phyloP scores from a whole-genome alignment of 2,797 vertebrate species.

The Microctenopoma steveboyesi region DNA sequence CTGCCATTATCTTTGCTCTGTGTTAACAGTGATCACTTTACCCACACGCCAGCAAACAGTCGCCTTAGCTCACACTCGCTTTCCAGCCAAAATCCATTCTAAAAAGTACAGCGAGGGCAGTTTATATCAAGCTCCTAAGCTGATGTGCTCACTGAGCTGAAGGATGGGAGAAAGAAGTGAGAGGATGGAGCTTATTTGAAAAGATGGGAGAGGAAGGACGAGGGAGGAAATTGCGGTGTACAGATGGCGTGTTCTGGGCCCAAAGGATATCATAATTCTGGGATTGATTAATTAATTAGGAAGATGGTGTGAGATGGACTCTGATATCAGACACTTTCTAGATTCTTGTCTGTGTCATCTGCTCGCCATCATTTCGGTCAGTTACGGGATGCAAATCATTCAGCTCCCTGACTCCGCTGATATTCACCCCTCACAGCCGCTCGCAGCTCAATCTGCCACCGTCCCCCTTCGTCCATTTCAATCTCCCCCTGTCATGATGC shows the following conservation, averaged over 20 bases:
- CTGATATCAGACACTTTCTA: constrained; percentile 20
- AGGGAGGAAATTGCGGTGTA: constrained; percentile 51
- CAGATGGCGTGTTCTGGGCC: constrained; percentile 73
- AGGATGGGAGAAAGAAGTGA: constrained; percentile 14
- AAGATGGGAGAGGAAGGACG: constrained; percentile 34
- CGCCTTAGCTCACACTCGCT: constrained; percentile 30
- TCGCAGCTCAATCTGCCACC: constrained; percentile 3
- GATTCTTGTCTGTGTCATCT: constrained; percentile 4
- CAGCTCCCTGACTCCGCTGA: constrained; percentile 4
- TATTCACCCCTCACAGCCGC: background rate
- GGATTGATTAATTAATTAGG: constrained; percentile 68
- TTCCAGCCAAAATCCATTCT: constrained; percentile 24
- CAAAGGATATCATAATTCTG: constrained; percentile 66
- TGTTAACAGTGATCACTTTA: constrained; percentile 44
- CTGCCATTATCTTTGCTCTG: constrained; percentile 39
- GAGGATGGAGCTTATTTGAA: constrained; percentile 35
- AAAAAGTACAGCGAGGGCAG: constrained; percentile 45
- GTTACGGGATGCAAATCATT: constrained; percentile 11
- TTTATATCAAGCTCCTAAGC: constrained; percentile 23
- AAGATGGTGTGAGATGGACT: constrained; percentile 57
- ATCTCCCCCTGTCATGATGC: constrained; percentile 35
- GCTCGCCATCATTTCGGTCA: constrained; percentile 2
- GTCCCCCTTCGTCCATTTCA: constrained; percentile 19
- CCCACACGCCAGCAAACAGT: constrained; percentile 34
- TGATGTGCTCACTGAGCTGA: constrained; percentile 32